These are phyloP conservation scores for Pollenia angustigena DNA, from an alignment of 2,888 invertebrate genomes.

Conservation along the genomic window DNA sequence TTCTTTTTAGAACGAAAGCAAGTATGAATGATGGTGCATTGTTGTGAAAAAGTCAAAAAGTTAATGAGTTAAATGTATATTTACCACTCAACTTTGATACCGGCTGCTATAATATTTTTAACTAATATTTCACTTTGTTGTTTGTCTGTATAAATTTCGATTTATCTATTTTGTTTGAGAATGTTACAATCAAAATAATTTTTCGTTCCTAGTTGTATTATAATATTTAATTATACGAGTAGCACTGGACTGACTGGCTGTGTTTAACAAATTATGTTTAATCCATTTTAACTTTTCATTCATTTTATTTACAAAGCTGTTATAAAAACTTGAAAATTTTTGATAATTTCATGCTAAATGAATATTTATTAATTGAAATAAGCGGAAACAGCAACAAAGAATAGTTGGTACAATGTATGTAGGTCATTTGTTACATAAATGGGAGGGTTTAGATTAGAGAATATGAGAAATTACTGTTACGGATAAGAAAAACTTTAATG, in stretches of 20 bases:
- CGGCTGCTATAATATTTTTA: neutral
- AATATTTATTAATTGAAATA: neutral
- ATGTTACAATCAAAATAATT: neutral
- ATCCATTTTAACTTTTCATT: slow-evolving; percentile 21
- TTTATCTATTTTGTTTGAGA: neutral
- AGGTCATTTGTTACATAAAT: neutral
- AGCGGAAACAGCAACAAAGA: neutral
- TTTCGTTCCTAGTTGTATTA: neutral
- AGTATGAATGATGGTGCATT: slow-evolving; percentile 16
- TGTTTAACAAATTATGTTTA: slow-evolving; percentile 1
- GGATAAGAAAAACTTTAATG: too few species aligned
- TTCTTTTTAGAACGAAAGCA: neutral
- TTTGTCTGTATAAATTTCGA: slow-evolving; percentile 15
- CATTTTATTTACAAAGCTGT: slow-evolving; percentile 37
- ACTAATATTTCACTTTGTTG: slow-evolving; percentile 2
- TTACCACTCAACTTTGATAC: slow-evolving; percentile 36
- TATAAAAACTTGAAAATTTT: slow-evolving; percentile 2
- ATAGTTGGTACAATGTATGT: neutral
- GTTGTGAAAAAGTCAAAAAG: slow-evolving; percentile 30
- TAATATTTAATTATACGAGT: slow-evolving; percentile 5
- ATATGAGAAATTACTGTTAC: too few species aligned
- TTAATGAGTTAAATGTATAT: slow-evolving; percentile 31
- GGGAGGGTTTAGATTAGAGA: too few species aligned
- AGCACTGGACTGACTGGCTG: neutral
- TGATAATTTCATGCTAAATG: slow-evolving; percentile 9